Percentiles rank a stretch among this genome's conserved stretches.
These are phyloP conservation scores for Drosophila santomea DNA, from an alignment of 1,140 invertebrate species.

Conservation along the genomic window DNA sequence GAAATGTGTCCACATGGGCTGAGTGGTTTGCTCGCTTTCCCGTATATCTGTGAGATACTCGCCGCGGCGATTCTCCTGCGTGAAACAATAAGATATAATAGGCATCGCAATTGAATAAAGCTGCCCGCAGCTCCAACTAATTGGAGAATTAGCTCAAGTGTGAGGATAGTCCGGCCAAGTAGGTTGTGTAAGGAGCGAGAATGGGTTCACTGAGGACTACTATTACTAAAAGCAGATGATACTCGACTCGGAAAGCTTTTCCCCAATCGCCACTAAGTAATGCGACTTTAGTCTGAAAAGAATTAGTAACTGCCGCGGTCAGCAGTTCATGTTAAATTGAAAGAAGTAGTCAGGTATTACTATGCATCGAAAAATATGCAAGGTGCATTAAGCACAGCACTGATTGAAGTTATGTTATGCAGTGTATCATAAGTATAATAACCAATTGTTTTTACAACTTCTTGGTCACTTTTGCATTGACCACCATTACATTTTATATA, in stretches of 20 bases:
- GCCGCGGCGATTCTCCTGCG: slow-evolving; percentile 5
- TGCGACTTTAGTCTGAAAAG: neutral
- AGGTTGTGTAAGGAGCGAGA: slow-evolving; percentile 50
- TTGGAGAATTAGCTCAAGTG: slow-evolving; percentile 66
- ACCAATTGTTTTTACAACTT: no score
- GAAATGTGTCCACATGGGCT: slow-evolving; percentile 78
- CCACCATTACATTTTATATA: neutral
- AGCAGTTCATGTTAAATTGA: neutral
- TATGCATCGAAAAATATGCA: no score
- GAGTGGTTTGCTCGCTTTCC: slow-evolving; percentile 59
- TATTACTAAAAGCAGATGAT: slow-evolving; percentile 7
- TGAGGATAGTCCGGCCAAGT: slow-evolving; percentile 41
- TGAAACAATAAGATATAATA: slow-evolving; percentile 42
- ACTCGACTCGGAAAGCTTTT: slow-evolving; percentile 45
- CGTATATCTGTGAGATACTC: slow-evolving; percentile 56
- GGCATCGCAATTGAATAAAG: slow-evolving; percentile 55
- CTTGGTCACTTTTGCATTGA: slow-evolving; percentile 2
- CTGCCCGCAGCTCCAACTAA: slow-evolving; percentile 49
- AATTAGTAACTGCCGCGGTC: neutral
- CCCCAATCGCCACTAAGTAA: neutral
- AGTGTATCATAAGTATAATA: no score
- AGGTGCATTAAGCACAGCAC: no score
- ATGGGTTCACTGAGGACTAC: slow-evolving; percentile 29
- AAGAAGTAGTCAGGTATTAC: neutral
- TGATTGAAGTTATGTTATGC: no score